Base-by-base conservation (phyloP, 2,888 invertebrate species). In the Agonopterix arenella region DNA sequence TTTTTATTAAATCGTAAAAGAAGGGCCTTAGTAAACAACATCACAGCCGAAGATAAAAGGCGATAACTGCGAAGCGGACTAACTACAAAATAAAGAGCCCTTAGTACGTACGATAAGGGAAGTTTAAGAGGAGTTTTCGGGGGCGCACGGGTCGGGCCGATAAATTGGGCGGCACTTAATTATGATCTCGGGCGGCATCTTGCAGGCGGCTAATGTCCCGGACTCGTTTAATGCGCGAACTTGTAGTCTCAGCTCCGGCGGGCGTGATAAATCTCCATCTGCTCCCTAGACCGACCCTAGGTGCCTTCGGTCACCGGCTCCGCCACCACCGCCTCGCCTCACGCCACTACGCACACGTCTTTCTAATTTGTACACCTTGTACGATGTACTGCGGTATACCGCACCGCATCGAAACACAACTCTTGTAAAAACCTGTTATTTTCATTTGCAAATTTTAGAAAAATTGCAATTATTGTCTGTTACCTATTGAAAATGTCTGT, bases 141-240 rank as follows among this genome's bases (percentile, higher is more conserved):
- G 28, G 72, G 72, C 74, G 80, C 72, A 76, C 78, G 84, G 86
- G 85, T 84, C 86, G 84, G 75, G 70, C 88, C 89, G 84, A 89
- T 89, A 89, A 88, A 89, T 89, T 85, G 88, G 86, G 83, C 83
- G 84, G 84, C 86, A 88, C 85, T 89, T 89, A 89, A 89, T 89
- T 89, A 89, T 86, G 88, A 89, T 88, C 86, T 86, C 80, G 86
- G 84, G 84, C 83, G 85, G 89, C 88, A 88, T 88, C 86, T 89
- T 88, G 88, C 88, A 86, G 76, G 77, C 81, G 82, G 84, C 85
- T 88, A 88, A 88, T 88, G 86, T 84, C 78, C 83, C 85, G 80
- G 84, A 86, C 73, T 88, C 85, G 85, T 88, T 86, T 86, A 88
- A 88, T 88, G 85, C 84, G 86, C 84, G 83, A 89, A 89, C 88